Conservation (phyloP, 2,113 vertebrate genomes). For the Empidonax alnorum region DNA sequence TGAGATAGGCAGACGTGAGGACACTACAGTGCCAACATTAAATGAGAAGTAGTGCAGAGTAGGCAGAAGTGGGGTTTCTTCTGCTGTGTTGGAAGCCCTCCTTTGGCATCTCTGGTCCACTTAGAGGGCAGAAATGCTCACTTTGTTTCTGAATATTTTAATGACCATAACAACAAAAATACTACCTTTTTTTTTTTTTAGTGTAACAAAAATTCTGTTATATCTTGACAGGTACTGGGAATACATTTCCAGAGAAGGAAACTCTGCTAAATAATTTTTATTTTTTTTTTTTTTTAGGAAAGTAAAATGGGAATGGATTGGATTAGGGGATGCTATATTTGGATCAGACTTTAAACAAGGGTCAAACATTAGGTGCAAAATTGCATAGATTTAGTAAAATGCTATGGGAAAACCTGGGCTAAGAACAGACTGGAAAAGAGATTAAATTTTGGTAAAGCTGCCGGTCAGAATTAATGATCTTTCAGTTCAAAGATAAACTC, state of each 20-base stretch:
- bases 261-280: not conserved
- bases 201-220: not conserved
- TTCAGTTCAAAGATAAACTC: not conserved
- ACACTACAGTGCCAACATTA: not conserved
- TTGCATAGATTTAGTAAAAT: not conserved
- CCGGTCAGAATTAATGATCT: not conserved
- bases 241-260: not conserved
- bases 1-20: accelerated
- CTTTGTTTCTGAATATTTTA: not conserved
- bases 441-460: not conserved
- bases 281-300: not conserved
- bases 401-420: not conserved
- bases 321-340: not conserved
- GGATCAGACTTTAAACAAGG: not conserved
- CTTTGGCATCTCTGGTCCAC: not conserved
- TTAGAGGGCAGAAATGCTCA: not conserved
- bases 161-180: not conserved
- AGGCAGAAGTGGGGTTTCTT: not conserved
- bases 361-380: not conserved
- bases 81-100: too few relatives aligned
- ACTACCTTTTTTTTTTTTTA: not conserved
- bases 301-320: not conserved
- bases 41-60: not conserved
- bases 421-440: not conserved
- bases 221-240: not conserved